A percentile compares a stretch with the other conserved stretches of the same genome.
These are phyloP conservation scores for Lucilia sericata DNA, from an alignment of 1,140 invertebrate species.

Conservation along the genomic window DNA sequence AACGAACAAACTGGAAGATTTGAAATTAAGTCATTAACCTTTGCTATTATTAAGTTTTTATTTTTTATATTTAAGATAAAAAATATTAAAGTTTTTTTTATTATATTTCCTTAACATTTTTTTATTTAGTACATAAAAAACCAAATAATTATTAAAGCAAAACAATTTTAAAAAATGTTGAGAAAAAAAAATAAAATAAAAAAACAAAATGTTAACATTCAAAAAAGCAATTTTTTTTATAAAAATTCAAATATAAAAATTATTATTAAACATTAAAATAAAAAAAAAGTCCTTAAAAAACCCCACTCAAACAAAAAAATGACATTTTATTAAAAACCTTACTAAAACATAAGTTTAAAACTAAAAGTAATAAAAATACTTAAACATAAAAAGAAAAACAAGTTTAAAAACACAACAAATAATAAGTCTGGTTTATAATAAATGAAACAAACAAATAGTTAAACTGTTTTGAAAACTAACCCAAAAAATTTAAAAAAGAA, in stretches of 20 bases:
- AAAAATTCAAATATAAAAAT: background rate
- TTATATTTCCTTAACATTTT: background rate
- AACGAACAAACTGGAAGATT: conserved; percentile 6
- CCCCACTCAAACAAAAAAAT: background rate
- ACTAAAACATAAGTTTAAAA: background rate
- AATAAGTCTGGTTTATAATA: conserved; percentile 30
- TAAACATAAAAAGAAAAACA: background rate
- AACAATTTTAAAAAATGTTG: background rate
- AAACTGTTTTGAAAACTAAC: conserved; percentile 16
- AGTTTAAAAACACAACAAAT: background rate
- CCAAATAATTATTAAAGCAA: conserved; percentile 2
- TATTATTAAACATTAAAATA: background rate
- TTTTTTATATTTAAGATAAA: background rate
- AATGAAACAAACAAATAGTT: background rate
- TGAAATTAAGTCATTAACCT: background rate
- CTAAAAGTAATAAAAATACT: background rate
- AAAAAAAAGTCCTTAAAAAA: background rate
- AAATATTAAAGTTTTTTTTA: background rate
- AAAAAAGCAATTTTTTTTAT: conserved; percentile 18
- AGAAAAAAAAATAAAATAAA: background rate
- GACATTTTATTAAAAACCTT: conserved; percentile 10
- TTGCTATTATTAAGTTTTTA: conserved; percentile 25
- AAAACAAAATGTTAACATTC: conserved; percentile 23
- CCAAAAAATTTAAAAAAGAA: background rate
- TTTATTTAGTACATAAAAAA: background rate